Conservation (phyloP, 92 coral and sea anemone genomes). For the Ricordea florida region DNA sequence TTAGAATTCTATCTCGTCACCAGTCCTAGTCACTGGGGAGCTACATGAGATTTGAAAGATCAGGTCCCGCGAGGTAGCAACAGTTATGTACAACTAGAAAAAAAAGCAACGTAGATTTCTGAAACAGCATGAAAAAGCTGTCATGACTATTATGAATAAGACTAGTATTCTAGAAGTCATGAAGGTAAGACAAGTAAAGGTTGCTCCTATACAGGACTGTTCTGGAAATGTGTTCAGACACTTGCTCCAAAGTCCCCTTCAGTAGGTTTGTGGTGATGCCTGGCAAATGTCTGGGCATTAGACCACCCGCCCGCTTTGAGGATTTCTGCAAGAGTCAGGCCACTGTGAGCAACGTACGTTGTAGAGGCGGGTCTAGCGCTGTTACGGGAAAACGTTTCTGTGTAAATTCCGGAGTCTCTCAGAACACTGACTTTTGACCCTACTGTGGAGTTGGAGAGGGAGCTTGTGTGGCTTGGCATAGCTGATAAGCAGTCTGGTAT, state of each 20-base stretch:
- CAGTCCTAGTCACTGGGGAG: conserved; percentile 6
- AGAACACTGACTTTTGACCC: conserved; percentile 1
- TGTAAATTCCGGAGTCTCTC: conserved; percentile 38
- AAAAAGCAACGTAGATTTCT: too few relatives aligned
- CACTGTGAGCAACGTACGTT: conserved; percentile 8
- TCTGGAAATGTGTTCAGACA: not conserved
- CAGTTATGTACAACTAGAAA: too few relatives aligned
- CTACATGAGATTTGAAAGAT: not conserved
- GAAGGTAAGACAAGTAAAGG: too few relatives aligned
- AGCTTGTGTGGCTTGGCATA: conserved; percentile 43
- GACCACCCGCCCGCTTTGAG: conserved; percentile 42
- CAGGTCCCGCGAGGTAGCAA: not conserved
- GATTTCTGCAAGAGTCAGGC: conserved; percentile 27
- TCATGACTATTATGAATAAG: too few relatives aligned
- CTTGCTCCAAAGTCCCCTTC: conserved; percentile 2
- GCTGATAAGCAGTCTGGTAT: conserved; percentile 42
- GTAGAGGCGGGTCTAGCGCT: conserved; percentile 47
- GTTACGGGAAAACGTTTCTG: conserved; percentile 27
- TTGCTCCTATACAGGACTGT: not conserved
- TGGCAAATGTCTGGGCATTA: conserved; percentile 43
- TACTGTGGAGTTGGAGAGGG: conserved; percentile 5
- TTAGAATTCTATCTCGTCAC: not conserved
- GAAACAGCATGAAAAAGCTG: too few relatives aligned
- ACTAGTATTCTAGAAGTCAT: too few relatives aligned
- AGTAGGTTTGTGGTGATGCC: conserved; percentile 33